Conservation (phyloP, 1,140 invertebrate species). For the Gryon sp. region DNA sequence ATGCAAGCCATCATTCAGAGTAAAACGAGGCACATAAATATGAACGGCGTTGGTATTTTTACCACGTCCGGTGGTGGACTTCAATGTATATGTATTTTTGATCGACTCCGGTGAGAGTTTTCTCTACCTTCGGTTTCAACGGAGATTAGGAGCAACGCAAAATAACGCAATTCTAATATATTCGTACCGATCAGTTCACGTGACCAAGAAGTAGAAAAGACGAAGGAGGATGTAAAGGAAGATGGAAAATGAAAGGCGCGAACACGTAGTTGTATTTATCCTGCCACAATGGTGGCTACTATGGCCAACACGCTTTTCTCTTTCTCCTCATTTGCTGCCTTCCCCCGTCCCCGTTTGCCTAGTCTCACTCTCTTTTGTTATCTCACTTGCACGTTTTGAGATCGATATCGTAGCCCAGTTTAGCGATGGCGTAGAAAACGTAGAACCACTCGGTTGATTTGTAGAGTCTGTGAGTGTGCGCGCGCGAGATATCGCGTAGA, state of each 20-base stretch:
- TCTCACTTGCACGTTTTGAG: slow-evolving; percentile 21
- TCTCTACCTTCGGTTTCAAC: too few species aligned
- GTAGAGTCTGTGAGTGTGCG: slow-evolving; percentile 50
- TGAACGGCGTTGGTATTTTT: slow-evolving; percentile 29
- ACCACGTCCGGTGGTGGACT: slow-evolving; percentile 13
- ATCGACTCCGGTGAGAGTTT: too few species aligned
- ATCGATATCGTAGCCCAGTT: slow-evolving; percentile 54
- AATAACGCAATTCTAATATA: slow-evolving; percentile 21
- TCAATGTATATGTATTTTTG: slow-evolving; percentile 39
- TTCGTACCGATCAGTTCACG: too few species aligned
- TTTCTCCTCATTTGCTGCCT: too few species aligned
- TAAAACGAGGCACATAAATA: slow-evolving; percentile 30
- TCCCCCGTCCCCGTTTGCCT: too few species aligned
- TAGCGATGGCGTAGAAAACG: slow-evolving; percentile 47
- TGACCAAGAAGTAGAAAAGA: too few species aligned
- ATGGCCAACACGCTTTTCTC: background rate
- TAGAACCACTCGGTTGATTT: slow-evolving; percentile 51
- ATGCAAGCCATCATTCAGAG: slow-evolving; percentile 1
- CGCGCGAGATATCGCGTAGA: slow-evolving; percentile 44
- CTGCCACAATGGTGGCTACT: slow-evolving; percentile 32
- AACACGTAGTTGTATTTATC: slow-evolving; percentile 64
- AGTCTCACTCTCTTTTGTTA: background rate
- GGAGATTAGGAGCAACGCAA: slow-evolving; percentile 4
- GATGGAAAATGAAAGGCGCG: slow-evolving; percentile 26
- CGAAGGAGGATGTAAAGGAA: too few species aligned